Base-by-base conservation (phyloP, 2,888 invertebrate genomes). In the Drosophila trichaetosa region DNA sequence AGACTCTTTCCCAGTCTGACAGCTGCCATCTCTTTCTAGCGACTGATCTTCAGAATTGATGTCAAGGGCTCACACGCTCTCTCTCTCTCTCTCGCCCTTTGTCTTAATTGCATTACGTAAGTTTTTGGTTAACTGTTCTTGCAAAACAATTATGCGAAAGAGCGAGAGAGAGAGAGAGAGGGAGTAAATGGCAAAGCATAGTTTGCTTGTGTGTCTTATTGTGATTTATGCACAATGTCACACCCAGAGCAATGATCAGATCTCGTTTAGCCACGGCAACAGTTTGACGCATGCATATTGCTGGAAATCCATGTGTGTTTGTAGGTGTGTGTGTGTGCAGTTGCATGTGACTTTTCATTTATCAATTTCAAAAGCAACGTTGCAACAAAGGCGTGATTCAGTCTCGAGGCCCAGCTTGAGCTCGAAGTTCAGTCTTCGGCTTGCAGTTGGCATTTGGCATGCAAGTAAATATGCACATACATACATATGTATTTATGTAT, bases 31-130 rank as follows among this genome's bases (percentile, higher is more conserved):
- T 67, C 67, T 49, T 56, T 34, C 40, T 53, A 27, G 51, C 73
- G 59, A 48, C 48, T 69, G 75, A 83, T 72, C 80, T 69, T 48
- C 51, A 53, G 24, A 48, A 63, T 73, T 70, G 76, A 88, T 84
- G 83, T 88, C 83, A 84, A 84, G 83, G 83, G 81, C 75, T 76
- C 33, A 57, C 48, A 52, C 46, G 62, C 53, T 49, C 73, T 59
- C 67, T 58, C 56, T 52, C 61, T 49, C 33, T 51, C 60, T 64
- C 62, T 60, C 63, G 63, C 56, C 76, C 52, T 49, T 21, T 31
- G 10, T 27, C 24, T 70, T 83, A 80, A 86, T 86, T 83, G 73
- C 73, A 87, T 84, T 84, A 89, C 83, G 87, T 73, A 89, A 84
- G 69, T 52, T 72, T 79, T 79, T 52, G 59, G 29, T 62, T 42